phyloP scores from a whole-genome alignment of 2,113 vertebrate species.

The Zapus hudsonius region DNA sequence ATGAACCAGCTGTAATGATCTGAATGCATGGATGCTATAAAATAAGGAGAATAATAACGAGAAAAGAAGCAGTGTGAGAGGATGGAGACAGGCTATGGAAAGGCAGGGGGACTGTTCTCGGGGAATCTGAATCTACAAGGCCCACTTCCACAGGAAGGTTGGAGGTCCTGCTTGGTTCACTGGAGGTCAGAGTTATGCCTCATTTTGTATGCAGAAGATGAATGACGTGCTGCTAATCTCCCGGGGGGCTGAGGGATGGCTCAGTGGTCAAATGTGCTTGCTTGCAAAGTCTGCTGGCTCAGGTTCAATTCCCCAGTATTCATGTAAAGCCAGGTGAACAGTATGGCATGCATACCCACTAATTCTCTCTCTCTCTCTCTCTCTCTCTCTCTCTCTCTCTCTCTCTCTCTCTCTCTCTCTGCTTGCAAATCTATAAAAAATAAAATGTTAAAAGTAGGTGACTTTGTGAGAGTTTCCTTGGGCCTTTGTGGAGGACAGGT shows the following conservation, averaged over 20 bases:
- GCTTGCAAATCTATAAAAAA: too few relatives aligned
- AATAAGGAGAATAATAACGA: too few relatives aligned
- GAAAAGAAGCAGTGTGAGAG: neutral
- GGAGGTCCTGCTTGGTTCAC: neutral
- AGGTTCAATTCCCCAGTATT: too few relatives aligned
- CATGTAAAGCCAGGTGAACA: too few relatives aligned
- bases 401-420: too few relatives aligned
- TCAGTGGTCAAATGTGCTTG: too few relatives aligned
- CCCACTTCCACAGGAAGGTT: neutral
- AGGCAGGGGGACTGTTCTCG: neutral
- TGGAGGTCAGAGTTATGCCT: neutral
- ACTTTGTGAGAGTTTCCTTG: neutral
- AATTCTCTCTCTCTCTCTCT: too few relatives aligned
- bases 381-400: too few relatives aligned
- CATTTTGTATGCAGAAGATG: fast-evolving
- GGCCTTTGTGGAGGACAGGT: neutral
- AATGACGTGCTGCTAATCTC: neutral
- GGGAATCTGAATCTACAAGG: neutral
- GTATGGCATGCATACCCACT: too few relatives aligned
- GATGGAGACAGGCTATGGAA: too few relatives aligned
- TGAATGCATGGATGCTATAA: neutral
- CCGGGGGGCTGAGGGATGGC: too few relatives aligned
- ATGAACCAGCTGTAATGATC: neutral
- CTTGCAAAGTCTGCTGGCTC: too few relatives aligned
- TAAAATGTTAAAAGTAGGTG: neutral